Evolutionary conservation across 2,113 vertebrate species (phyloP).

Genomic region (Equus przewalskii): DNA sequence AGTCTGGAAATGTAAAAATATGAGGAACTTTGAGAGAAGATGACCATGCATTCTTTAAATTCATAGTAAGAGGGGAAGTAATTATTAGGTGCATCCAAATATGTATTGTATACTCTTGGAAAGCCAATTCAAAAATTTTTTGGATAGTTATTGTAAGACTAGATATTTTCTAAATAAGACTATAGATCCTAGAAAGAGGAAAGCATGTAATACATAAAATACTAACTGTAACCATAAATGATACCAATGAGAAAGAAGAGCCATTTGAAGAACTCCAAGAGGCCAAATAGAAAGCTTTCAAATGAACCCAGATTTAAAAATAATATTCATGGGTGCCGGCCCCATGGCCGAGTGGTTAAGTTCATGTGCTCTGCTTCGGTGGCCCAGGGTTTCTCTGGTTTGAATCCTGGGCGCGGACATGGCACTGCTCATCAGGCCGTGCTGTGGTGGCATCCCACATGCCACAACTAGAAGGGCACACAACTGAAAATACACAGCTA

Average conservation of each 20-base stretch:
- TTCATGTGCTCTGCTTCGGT: too few species aligned
- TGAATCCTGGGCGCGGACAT: too few species aligned
- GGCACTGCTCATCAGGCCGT: too few species aligned
- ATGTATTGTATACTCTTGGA: constrained; percentile 12
- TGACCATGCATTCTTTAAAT: neutral
- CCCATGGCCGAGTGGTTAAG: too few species aligned
- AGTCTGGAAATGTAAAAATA: neutral
- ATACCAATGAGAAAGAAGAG: constrained; percentile 6
- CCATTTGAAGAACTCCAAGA: constrained; percentile 5
- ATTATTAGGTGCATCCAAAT: neutral
- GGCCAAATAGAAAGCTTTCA: constrained; percentile 10
- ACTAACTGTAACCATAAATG: constrained; percentile 1
- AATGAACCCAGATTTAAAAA: constrained; percentile 4
- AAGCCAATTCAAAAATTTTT: constrained; percentile 6
- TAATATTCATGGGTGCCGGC: neutral
- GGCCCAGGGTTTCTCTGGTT: too few species aligned
- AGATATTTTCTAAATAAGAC: constrained; percentile 51
- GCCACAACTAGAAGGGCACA: too few species aligned
- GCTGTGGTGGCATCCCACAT: too few species aligned
- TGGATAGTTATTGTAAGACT: neutral
- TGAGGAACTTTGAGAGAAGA: neutral
- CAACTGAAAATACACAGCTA: too few species aligned
- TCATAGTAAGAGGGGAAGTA: neutral
- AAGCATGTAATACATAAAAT: constrained; percentile 7
- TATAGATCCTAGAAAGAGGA: constrained; percentile 8